Evolutionary conservation across 2,888 invertebrate genomes (phyloP).

Genomic region (Lydus trimaculatus): DNA sequence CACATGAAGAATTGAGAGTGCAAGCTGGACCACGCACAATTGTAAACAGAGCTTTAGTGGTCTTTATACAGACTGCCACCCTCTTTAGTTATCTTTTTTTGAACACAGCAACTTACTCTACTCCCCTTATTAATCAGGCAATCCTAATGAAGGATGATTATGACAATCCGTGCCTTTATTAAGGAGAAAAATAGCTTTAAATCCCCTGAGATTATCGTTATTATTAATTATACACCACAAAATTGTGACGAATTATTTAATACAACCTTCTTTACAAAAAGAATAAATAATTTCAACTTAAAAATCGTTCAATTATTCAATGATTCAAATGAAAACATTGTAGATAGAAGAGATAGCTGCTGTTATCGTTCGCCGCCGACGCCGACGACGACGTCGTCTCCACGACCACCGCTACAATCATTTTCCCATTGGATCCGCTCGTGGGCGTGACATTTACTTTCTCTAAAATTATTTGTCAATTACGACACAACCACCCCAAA

Average conservation of each 20-base stretch:
- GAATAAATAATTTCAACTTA: slow-evolving; percentile 44
- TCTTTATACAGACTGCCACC: too few relatives aligned
- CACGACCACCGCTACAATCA: slow-evolving; percentile 15
- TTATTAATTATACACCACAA: too few relatives aligned
- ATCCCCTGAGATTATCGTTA: not conserved
- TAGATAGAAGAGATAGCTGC: not conserved
- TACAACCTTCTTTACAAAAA: slow-evolving; percentile 41
- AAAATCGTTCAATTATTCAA: slow-evolving; percentile 40
- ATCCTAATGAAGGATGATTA: too few relatives aligned
- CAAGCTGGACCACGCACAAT: too few relatives aligned
- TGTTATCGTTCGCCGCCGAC: not conserved
- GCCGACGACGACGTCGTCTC: not conserved
- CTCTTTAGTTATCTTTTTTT: too few relatives aligned
- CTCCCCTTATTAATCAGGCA: too few relatives aligned
- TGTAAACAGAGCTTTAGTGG: too few relatives aligned
- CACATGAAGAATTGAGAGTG: too few relatives aligned
- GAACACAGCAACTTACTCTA: too few relatives aligned
- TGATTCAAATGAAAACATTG: not conserved
- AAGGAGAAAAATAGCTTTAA: too few relatives aligned
- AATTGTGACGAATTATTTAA: slow-evolving; percentile 45
- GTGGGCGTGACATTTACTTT: slow-evolving; percentile 19
- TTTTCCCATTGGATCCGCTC: slow-evolving; percentile 19
- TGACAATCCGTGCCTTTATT: too few relatives aligned
- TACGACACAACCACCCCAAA: slow-evolving; percentile 13
- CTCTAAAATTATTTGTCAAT: slow-evolving; percentile 29